These are phyloP conservation scores for Miichthys miiuy DNA, from an alignment of 2,797 vertebrate species.

Conservation along the genomic window DNA sequence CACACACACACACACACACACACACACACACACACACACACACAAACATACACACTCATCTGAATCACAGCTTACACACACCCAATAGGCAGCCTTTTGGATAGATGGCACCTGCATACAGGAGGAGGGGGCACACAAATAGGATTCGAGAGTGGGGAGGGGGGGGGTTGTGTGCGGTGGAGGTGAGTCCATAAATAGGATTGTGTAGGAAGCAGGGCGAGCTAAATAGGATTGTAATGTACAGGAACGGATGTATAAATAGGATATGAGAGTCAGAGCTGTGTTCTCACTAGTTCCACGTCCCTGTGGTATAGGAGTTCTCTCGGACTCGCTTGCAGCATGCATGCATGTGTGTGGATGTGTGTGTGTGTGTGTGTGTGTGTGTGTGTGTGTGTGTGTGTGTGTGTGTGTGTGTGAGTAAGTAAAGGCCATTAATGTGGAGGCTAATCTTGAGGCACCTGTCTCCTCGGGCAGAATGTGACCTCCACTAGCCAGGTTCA, in stretches of 20 bases:
- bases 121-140: conserved; percentile 82
- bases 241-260: conserved; percentile 83
- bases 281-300: conserved; percentile 79
- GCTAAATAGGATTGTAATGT: conserved; percentile 86
- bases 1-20: conserved; percentile 75
- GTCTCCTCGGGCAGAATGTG: conserved; percentile 84
- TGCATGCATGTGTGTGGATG: conserved; percentile 29
- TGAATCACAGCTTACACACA: conserved; percentile 70
- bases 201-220: conserved; percentile 80
- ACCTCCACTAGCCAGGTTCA: conserved; percentile 83
- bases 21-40: conserved; percentile 41
- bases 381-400: conserved; percentile 45
- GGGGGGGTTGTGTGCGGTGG: conserved; percentile 44
- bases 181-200: conserved; percentile 81
- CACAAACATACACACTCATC: conserved; percentile 38
- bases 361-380: conserved; percentile 32
- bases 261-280: conserved; percentile 81
- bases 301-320: conserved; percentile 77
- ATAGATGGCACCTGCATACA: conserved; percentile 83
- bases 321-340: conserved; percentile 49
- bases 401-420: conserved; percentile 40
- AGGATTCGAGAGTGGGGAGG: conserved; percentile 71
- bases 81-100: conserved; percentile 72
- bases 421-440: conserved; percentile 82
- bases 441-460: conserved; percentile 82